Conservation (phyloP, 1,140 invertebrate species). For the Sesamia nonagrioides region DNA sequence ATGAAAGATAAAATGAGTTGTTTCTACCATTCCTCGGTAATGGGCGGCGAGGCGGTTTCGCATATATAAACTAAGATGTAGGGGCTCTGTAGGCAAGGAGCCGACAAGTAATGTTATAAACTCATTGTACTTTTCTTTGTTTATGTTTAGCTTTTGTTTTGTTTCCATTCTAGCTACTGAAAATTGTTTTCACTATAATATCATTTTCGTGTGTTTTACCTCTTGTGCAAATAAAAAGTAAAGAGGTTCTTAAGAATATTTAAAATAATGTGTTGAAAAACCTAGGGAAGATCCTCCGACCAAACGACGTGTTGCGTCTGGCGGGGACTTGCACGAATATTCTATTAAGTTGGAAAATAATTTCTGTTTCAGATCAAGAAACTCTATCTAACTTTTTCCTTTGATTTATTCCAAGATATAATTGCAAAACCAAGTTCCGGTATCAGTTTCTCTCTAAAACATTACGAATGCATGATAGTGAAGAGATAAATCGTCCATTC, state of each 20-base stretch:
- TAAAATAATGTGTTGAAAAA: too few relatives aligned
- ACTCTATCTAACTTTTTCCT: neutral
- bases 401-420: constrained; percentile 1
- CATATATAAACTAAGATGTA: constrained; percentile 70
- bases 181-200: too few relatives aligned
- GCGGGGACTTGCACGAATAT: too few relatives aligned
- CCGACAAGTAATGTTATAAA: neutral
- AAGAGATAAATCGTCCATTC: neutral
- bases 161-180: neutral
- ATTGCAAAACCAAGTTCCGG: neutral
- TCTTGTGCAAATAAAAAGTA: too few relatives aligned
- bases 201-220: too few relatives aligned
- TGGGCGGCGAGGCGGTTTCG: constrained; percentile 67
- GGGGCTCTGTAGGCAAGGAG: constrained; percentile 55
- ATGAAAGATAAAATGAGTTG: constrained; percentile 72
- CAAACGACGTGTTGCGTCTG: too few relatives aligned
- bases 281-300: too few relatives aligned
- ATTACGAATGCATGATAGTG: neutral
- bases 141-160: neutral
- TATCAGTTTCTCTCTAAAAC: constrained; percentile 2
- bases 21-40: constrained; percentile 71
- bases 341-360: too few relatives aligned
- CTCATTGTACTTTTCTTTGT: neutral
- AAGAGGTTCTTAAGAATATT: too few relatives aligned
- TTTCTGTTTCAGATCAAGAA: too few relatives aligned